phyloP scores from a whole-genome alignment of 1,140 invertebrate genomes.

The Drosophila chauvacae region DNA sequence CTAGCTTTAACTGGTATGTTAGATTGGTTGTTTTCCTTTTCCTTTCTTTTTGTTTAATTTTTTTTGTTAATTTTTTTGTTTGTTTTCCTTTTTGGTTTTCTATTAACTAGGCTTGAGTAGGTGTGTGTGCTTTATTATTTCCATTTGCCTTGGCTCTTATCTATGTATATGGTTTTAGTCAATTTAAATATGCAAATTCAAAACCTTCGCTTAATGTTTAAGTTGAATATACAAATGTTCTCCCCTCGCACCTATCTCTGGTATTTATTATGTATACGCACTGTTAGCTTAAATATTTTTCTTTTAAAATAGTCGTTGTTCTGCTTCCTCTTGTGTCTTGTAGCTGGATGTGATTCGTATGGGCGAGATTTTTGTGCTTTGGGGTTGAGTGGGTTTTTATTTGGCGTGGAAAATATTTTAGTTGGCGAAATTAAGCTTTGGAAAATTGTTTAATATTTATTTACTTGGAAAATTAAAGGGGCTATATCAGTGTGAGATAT shows the following conservation, averaged over 20 bases:
- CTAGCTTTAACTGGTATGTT: conserved; percentile 56
- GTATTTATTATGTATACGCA: conserved; percentile 61
- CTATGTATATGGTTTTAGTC: conserved; percentile 46
- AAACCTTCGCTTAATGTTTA: conserved; percentile 75
- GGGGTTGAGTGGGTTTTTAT: conserved; percentile 5
- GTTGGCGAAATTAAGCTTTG: not conserved
- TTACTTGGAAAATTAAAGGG: not conserved
- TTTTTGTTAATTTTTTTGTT: conserved; percentile 1
- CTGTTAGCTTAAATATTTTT: conserved; percentile 68
- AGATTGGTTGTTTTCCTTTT: conserved; percentile 23
- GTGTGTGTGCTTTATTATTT: conserved; percentile 64
- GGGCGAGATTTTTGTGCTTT: conserved; percentile 37
- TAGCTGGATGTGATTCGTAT: conserved; percentile 45
- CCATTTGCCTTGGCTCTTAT: conserved; percentile 53
- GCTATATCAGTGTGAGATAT: no score
- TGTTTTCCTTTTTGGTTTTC: conserved; percentile 21
- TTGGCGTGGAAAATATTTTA: not conserved
- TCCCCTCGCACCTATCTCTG: conserved; percentile 23
- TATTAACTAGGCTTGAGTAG: conserved; percentile 61
- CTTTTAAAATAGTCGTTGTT: conserved; percentile 79
- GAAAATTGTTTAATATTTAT: not conserved
- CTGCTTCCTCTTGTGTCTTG: conserved; percentile 46
- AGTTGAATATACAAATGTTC: conserved; percentile 75
- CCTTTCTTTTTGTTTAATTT: not conserved
- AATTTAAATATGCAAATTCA: conserved; percentile 77